Percentiles rank a stretch among this genome's conserved stretches.
Evolutionary conservation across 2,113 vertebrate species (phyloP).

Genomic region (Pampusana beccarii): DNA sequence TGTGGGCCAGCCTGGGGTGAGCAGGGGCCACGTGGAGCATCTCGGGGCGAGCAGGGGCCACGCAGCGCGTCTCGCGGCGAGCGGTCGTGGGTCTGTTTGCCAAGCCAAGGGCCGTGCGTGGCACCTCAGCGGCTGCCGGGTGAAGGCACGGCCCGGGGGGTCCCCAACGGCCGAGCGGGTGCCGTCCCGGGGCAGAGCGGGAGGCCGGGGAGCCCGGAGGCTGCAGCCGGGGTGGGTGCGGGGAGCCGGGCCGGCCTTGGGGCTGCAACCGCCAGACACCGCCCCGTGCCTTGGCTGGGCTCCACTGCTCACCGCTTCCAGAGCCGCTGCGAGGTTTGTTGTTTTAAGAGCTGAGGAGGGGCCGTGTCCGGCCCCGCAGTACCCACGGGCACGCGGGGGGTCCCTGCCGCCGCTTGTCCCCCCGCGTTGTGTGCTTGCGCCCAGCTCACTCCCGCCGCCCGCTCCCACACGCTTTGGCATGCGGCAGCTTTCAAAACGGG

Average conservation of each 20-base stretch:
- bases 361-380: background rate
- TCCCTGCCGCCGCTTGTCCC: background rate
- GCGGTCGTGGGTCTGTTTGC: rapidly evolving
- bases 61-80: too few relatives aligned
- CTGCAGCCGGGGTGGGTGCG: background rate
- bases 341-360: conserved; percentile 32
- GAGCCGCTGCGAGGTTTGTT: background rate
- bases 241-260: background rate
- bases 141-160: background rate
- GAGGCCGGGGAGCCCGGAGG: background rate
- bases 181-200: background rate
- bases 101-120: rapidly evolving
- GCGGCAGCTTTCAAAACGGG: background rate
- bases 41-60: background rate
- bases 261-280: background rate
- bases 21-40: too few relatives aligned
- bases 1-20: too few relatives aligned
- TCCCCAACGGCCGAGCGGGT: rapidly evolving
- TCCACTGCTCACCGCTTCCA: conserved; percentile 50
- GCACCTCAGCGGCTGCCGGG: background rate
- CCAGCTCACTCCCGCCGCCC: background rate
- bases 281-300: background rate
- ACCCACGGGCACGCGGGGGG: background rate
- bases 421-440: background rate
- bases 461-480: rapidly evolving